Evolutionary conservation across 2,797 vertebrate genomes (phyloP), one percentile per base, ranked within the genome.

Genomic region (Acanthurus tractus): DNA sequence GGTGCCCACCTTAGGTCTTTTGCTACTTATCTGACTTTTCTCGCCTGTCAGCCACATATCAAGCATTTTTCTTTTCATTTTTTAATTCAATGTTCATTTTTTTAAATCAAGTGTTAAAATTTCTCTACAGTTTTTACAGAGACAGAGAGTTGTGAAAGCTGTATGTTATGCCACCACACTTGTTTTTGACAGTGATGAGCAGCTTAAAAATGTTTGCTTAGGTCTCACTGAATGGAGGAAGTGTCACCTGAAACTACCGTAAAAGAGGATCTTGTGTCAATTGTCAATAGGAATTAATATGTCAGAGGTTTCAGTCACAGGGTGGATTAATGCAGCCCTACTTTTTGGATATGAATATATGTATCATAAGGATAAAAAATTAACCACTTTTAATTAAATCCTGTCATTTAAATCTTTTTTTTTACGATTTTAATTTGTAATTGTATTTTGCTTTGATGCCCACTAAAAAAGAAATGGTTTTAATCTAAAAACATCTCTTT

Each of bases 221-320:
- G 18, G 12, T 70, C 17, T 42, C 3, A 45, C 9, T 11, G 0
- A 73, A 42, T 22, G 9, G 68, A 83, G 78, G 79, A 87, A 78
- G 40, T 40, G 36, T 68, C 23, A 57, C 8, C 56, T 70, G 70
- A 79, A 76, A 81, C 58, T 40, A 53, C 22, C 23, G 74, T 36
- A 1, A 82, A 78, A 86, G 59, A 70, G 63, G 46, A 76, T 68
- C 36, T n/a, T n/a, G 12, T 57, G 29, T 63, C 4, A 42, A 69
- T 54, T 15, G 13, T 23, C 12, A 1, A 14, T 1, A 38, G 1
- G 0, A 34, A 0, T 11, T 49, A 20, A 38, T 1, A 11, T 8
- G 67, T 36, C 42, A 55, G 13, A 77, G 36, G 48, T 82, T 77
- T 74, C 40, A 4, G 18, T 70, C n/a, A 29, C 22, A 5, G 11